Conservation (phyloP, 1,140 invertebrate species). For the Trichonephila inaurata region DNA sequence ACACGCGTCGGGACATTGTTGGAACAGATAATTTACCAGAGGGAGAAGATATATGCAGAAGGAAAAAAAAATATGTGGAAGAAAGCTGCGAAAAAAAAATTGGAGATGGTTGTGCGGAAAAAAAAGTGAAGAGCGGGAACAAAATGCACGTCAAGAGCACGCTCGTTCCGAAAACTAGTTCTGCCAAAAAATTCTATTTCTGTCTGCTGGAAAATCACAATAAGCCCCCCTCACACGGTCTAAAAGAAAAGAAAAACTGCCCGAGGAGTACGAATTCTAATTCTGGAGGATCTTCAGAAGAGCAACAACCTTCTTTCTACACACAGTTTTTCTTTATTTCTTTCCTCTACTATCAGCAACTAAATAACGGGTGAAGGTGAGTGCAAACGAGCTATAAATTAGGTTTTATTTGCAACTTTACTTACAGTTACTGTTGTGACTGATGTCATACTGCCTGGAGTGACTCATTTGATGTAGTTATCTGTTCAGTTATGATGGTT, state of each 20-base stretch:
- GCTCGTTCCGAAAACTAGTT: slow-evolving; percentile 21
- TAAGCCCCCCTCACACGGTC: background rate
- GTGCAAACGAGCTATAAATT: slow-evolving; percentile 3
- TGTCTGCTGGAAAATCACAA: slow-evolving; percentile 57
- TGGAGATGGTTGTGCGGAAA: background rate
- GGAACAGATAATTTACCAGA: slow-evolving; percentile 68
- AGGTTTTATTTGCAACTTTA: slow-evolving; percentile 44
- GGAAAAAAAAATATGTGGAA: slow-evolving; percentile 8
- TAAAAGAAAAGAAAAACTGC: slow-evolving; percentile 46
- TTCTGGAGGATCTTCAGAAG: slow-evolving; percentile 23
- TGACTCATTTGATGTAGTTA: background rate
- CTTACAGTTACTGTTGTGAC: slow-evolving; percentile 20
- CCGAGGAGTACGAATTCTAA: slow-evolving; percentile 38
- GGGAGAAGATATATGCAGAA: background rate
- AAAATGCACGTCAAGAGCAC: slow-evolving; percentile 41
- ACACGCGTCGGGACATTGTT: slow-evolving; percentile 52
- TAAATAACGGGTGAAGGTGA: slow-evolving; percentile 42
- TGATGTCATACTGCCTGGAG: background rate
- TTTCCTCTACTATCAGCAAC: slow-evolving; percentile 11
- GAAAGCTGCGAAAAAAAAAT: no score
- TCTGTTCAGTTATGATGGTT: background rate
- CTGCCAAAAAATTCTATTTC: slow-evolving; percentile 70
- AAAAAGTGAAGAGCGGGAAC: slow-evolving; percentile 18
- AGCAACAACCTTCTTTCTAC: slow-evolving; percentile 42
- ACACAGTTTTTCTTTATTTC: slow-evolving; percentile 34